Evolutionary conservation across 2,113 vertebrate species (phyloP), one percentile per base, ranked within the genome.

Genomic region (Osmerus mordax): DNA sequence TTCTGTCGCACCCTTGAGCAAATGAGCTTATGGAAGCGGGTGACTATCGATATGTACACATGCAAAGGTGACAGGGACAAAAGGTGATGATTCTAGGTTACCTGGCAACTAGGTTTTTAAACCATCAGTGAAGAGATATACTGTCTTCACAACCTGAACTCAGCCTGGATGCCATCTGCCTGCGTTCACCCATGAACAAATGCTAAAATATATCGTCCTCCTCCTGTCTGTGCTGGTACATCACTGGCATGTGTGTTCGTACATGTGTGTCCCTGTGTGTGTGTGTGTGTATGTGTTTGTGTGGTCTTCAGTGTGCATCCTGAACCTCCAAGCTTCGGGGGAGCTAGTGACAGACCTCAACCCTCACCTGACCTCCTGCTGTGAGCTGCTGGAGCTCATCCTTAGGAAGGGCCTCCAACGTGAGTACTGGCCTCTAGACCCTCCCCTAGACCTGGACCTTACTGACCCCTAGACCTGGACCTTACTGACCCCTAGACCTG

Each of bases 311-410:
- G 94, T 89, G 4, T 92, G 79, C 63, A 91, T 94, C 66, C 79
- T 95, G 83, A 88, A 86, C 83, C 85, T 95, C 69, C 91, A 92
- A 86, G 83, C 84, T 18, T 84, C 84, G 14, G 77, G 52, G 0
- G 73, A 74, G 0, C 67, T 70, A 0, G 87, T 94, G 86, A 91
- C 87, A 0, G 94, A 95, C 69, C 55, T 77, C 66, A 94, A 82
- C 32, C 92, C 90, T 15, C 93, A 92, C 53, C 87, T 96, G 36
- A 36, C 78, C 14, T 86, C 91, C 16, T 89, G 94, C 79, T 96
- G 95, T 73, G 91, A 93, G 86, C 89, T 94, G 2, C 87, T 96
- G 19, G 95, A 96, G 78, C 87, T 89, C 82, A 86, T 94, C 72
- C 88, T 96, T 67, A 91, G 94, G 73, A 94, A 94, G 80, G 95